A percentile compares a stretch with the other conserved stretches of the same genome.
These are phyloP conservation scores for Pseudoatta argentina DNA, from an alignment of 1,140 invertebrate species.

Conservation along the genomic window DNA sequence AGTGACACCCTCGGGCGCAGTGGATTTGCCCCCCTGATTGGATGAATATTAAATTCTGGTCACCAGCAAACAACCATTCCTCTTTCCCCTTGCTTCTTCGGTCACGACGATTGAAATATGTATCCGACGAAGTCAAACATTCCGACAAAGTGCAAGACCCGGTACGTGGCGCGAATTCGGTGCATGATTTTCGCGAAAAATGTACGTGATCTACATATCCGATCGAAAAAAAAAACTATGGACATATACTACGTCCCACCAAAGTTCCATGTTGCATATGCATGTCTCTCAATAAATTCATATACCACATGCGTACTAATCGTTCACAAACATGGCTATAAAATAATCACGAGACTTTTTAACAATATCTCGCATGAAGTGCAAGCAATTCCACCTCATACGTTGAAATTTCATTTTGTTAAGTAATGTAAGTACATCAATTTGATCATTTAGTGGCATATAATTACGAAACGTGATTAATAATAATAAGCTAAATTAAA, in stretches of 20 bases:
- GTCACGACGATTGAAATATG: constrained; percentile 83
- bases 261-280: constrained; percentile 49
- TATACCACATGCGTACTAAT: not conserved
- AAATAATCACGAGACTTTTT: constrained; percentile 38
- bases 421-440: not conserved
- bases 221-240: not conserved
- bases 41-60: constrained; percentile 84
- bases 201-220: constrained; percentile 45
- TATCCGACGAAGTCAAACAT: constrained; percentile 83
- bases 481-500: not conserved
- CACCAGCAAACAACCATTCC: constrained; percentile 80
- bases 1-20: constrained; percentile 72
- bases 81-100: constrained; percentile 67
- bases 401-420: not conserved
- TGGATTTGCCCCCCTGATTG: constrained; percentile 78
- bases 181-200: constrained; percentile 68
- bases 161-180: constrained; percentile 79
- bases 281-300: constrained; percentile 36
- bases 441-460: not conserved
- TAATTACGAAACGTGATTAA: not conserved
- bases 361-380: not conserved
- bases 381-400: not conserved
- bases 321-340: not conserved
- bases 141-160: constrained; percentile 77
- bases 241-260: not conserved